Conservation (phyloP, 2,888 invertebrate species). For the Magallana nippona region DNA sequence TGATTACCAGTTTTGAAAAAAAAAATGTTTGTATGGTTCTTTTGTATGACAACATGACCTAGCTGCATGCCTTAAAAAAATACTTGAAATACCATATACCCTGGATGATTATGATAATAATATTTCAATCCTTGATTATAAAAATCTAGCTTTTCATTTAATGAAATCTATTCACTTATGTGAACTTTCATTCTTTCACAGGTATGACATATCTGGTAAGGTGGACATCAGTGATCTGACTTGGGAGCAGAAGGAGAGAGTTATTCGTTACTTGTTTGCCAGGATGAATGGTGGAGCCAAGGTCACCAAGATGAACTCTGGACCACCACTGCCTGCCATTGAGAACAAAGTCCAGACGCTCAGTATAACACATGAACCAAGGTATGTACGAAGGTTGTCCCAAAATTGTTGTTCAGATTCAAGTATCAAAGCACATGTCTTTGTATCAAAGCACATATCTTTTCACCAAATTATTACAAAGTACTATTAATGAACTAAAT, state of each 20-base stretch:
- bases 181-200: slow-evolving; percentile 33
- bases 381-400: no score
- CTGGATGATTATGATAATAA: no score
- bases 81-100: no score
- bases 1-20: neutral
- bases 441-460: no score
- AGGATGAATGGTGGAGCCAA: slow-evolving; percentile 75
- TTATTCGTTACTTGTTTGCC: slow-evolving; percentile 79
- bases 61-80: no score
- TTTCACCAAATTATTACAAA: neutral
- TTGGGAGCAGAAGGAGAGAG: slow-evolving; percentile 80
- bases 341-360: slow-evolving; percentile 58
- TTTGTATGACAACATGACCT: no score
- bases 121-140: no score
- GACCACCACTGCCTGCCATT: slow-evolving; percentile 62
- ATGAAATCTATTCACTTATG: no score
- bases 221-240: slow-evolving; percentile 79
- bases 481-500: neutral
- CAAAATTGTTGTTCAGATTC: no score
- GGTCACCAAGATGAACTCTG: slow-evolving; percentile 52
- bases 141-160: no score
- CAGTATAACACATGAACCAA: slow-evolving; percentile 54
- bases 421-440: no score
- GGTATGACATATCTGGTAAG: slow-evolving; percentile 67
- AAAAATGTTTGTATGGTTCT: neutral